phyloP scores from a whole-genome alignment of 2,797 vertebrate species.

The Chromis chromis region DNA sequence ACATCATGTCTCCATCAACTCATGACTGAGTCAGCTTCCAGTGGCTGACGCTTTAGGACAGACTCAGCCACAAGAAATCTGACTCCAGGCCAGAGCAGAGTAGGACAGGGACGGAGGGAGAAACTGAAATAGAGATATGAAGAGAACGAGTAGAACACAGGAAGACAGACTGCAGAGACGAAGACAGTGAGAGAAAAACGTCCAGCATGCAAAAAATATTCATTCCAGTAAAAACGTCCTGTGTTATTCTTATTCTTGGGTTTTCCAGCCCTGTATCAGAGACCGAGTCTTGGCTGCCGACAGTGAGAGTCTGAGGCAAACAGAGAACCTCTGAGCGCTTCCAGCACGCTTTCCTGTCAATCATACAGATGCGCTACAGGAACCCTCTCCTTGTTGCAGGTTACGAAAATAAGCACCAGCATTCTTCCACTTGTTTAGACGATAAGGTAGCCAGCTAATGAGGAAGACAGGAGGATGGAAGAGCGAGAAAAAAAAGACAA shows the following conservation, averaged over 20 bases:
- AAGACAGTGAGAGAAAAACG: conserved; percentile 39
- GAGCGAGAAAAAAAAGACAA: conserved; percentile 6
- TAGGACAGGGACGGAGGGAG: conserved; percentile 24
- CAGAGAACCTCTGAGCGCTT: conserved; percentile 52
- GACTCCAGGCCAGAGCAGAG: conserved; percentile 47
- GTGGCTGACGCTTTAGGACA: conserved; percentile 31
- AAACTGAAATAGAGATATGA: conserved; percentile 30
- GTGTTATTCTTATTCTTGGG: conserved; percentile 63
- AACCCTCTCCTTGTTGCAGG: conserved; percentile 56
- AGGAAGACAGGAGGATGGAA: conserved; percentile 56
- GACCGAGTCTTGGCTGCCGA: conserved; percentile 27
- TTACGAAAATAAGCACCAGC: conserved; percentile 74
- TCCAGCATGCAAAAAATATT: conserved; percentile 25
- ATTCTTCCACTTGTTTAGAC: conserved; percentile 70
- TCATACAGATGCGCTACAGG: conserved; percentile 53
- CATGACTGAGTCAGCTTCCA: conserved; percentile 49
- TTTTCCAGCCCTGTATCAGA: conserved; percentile 54
- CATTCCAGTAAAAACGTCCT: conserved; percentile 51
- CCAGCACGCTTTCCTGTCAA: conserved; percentile 70
- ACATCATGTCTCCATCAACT: conserved; percentile 64
- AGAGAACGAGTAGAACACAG: neutral
- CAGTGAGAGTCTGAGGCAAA: conserved; percentile 51
- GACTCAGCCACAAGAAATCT: conserved; percentile 42
- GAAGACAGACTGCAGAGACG: conserved; percentile 17
- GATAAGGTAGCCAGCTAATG: conserved; percentile 53